A percentile compares a stretch with the other conserved stretches of the same genome.
phyloP scores from a whole-genome alignment of 2,888 invertebrate genomes.

The Drosophila flavopinicola region DNA sequence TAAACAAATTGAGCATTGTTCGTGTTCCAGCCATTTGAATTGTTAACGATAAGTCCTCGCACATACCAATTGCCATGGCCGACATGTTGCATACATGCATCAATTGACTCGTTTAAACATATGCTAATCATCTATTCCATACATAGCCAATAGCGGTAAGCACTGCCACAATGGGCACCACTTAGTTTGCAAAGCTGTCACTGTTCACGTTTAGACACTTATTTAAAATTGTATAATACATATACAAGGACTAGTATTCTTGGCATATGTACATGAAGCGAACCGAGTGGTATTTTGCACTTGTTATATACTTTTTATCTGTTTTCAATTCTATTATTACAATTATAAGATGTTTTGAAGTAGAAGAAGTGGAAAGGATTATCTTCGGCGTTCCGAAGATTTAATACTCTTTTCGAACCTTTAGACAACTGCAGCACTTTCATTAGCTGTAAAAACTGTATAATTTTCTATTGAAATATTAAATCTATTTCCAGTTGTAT shows the following conservation, averaged over 20 bases:
- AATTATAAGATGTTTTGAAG: no score
- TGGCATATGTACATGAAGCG: background rate
- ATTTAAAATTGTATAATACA: background rate
- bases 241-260: no score
- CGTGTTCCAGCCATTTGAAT: slow-evolving; percentile 32
- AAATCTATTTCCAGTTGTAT: no score
- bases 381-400: no score
- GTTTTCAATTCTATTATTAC: no score
- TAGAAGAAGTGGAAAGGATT: no score
- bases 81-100: slow-evolving; percentile 2
- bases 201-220: background rate
- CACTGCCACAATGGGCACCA: background rate
- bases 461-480: no score
- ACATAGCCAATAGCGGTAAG: background rate
- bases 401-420: no score
- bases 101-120: slow-evolving; percentile 9
- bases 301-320: background rate
- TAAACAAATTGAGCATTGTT: slow-evolving; percentile 47
- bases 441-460: no score
- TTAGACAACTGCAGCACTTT: no score
- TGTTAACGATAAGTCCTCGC: slow-evolving; percentile 32
- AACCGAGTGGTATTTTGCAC: background rate
- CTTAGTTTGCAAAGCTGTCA: slow-evolving; percentile 3
- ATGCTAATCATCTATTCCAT: slow-evolving; percentile 10
- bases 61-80: slow-evolving; percentile 8